phyloP scores from a whole-genome alignment of 2,888 invertebrate genomes.

The Ypsolopha scabrella region DNA sequence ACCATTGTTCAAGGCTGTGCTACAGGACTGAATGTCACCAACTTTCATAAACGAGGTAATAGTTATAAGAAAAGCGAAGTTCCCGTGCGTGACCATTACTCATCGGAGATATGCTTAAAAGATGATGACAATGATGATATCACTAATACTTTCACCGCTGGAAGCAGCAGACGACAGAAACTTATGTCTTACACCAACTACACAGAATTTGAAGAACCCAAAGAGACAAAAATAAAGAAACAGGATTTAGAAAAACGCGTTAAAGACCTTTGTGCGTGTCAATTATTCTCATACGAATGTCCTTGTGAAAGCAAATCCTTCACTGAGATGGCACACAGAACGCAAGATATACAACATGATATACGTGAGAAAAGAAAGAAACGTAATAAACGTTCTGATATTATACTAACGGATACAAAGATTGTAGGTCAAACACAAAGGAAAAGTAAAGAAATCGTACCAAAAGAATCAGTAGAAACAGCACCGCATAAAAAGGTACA shows the following conservation, averaged over 20 bases:
- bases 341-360: slow-evolving; percentile 28
- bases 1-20: slow-evolving; percentile 43
- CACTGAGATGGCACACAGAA: slow-evolving; percentile 13
- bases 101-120: no score
- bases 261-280: slow-evolving; percentile 47
- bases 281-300: slow-evolving; percentile 48
- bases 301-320: slow-evolving; percentile 38
- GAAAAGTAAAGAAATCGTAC: slow-evolving; percentile 14
- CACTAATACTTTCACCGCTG: no score
- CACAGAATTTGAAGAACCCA: slow-evolving; percentile 36
- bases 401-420: no score
- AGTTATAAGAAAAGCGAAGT: no score
- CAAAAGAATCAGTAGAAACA: slow-evolving; percentile 14
- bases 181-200: slow-evolving; percentile 49
- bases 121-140: no score
- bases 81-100: no score
- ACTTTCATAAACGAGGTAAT: no score
- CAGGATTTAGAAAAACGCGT: slow-evolving; percentile 29
- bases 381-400: no score
- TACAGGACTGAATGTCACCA: slow-evolving; percentile 13
- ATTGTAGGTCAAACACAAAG: no score
- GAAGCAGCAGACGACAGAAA: slow-evolving; percentile 20
- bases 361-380: slow-evolving; percentile 15
- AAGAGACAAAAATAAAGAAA: slow-evolving; percentile 26
- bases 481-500: slow-evolving; percentile 23